These are phyloP conservation scores for Tipula unca DNA, from an alignment of 2,888 invertebrate genomes.

Conservation along the genomic window DNA sequence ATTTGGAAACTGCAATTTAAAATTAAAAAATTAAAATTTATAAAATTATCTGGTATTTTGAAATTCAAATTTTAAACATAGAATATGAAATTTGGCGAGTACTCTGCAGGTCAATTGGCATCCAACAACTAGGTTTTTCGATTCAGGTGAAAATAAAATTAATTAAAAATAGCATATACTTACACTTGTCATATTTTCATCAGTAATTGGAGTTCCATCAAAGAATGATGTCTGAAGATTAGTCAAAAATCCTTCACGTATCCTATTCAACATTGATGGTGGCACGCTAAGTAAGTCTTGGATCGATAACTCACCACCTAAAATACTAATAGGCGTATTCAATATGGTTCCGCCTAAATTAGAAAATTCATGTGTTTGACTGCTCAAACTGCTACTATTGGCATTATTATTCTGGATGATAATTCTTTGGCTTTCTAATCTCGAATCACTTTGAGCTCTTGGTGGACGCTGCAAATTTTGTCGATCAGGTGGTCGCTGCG, in stretches of 20 bases:
- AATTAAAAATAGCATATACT: not conserved
- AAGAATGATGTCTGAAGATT: conserved; percentile 34
- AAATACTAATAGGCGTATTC: conserved; percentile 25
- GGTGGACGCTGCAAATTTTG: not conserved
- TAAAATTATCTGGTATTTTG: no score
- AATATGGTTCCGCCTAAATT: conserved; percentile 24
- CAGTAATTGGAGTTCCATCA: conserved; percentile 33
- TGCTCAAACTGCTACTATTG: not conserved
- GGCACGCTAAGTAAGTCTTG: conserved; percentile 26
- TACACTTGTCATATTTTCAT: conserved; percentile 32
- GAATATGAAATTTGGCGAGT: no score
- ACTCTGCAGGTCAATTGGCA: no score
- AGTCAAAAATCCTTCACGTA: conserved; percentile 33
- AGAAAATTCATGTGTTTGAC: conserved; percentile 25
- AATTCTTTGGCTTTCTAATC: not conserved
- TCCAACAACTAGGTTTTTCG: no score
- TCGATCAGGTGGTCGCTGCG: not conserved
- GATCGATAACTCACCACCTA: conserved; percentile 26
- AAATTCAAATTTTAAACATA: no score
- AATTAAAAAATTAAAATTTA: no score
- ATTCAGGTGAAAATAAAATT: no score
- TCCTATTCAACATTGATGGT: conserved; percentile 28
- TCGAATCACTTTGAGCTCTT: not conserved
- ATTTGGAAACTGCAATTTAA: no score
- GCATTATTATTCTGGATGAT: not conserved